Conservation (phyloP, 2,888 invertebrate species). For the Dasypolia templi region DNA sequence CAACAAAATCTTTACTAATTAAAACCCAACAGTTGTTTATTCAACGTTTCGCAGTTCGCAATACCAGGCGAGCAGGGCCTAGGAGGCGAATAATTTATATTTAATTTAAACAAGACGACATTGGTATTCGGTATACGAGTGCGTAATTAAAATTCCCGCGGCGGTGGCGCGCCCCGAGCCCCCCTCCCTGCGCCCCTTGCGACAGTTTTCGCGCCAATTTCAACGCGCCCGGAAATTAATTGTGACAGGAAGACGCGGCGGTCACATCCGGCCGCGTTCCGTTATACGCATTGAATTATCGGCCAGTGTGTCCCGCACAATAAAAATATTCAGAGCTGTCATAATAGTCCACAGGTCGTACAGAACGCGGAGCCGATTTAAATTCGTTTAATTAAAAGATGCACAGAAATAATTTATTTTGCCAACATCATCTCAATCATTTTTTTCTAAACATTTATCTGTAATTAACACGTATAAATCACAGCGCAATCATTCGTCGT, state of each 20-base stretch:
- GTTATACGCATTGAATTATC: conserved; percentile 84
- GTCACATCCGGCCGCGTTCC: conserved; percentile 89
- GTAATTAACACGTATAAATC: conserved; percentile 69
- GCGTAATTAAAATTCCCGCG: conserved; percentile 91
- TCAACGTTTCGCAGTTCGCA: conserved; percentile 85
- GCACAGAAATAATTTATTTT: conserved; percentile 47
- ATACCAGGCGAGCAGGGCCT: conserved; percentile 87
- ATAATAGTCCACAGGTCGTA: conserved; percentile 55
- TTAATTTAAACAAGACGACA: conserved; percentile 91
- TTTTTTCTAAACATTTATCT: conserved; percentile 46
- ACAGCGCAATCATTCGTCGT: conserved; percentile 58
- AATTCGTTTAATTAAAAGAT: conserved; percentile 38
- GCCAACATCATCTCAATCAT: conserved; percentile 22
- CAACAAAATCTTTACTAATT: conserved; percentile 83
- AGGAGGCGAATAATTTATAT: conserved; percentile 90
- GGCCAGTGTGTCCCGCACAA: conserved; percentile 73
- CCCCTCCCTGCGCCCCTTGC: conserved; percentile 75
- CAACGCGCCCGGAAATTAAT: conserved; percentile 91
- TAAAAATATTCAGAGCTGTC: conserved; percentile 73
- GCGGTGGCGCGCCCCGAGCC: conserved; percentile 81
- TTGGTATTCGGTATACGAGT: conserved; percentile 90
- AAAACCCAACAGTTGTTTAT: conserved; percentile 87
- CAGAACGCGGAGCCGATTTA: conserved; percentile 40
- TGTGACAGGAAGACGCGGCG: conserved; percentile 90
- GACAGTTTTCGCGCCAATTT: conserved; percentile 91